Evolutionary conservation across 2,113 vertebrate genomes (phyloP).

Genomic region (Antechinus stuartii): DNA sequence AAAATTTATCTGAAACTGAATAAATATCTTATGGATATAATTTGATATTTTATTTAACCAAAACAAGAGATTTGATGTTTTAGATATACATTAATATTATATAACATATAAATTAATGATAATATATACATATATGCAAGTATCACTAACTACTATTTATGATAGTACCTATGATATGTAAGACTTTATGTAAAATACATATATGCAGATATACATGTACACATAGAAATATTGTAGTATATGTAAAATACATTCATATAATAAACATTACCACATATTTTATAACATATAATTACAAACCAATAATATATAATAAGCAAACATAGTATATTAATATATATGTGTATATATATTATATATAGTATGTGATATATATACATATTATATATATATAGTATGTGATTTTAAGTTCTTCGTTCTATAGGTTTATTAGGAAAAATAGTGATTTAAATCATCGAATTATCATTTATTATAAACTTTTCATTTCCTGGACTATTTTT

Average conservation of each 20-base stretch:
- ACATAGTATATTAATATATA: background rate
- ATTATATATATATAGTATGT: background rate
- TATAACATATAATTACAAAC: no score
- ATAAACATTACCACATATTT: no score
- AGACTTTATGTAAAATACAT: background rate
- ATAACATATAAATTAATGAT: background rate
- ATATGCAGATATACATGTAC: background rate
- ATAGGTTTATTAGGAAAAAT: conserved; percentile 76
- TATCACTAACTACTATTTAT: background rate
- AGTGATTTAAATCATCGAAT: conserved; percentile 60
- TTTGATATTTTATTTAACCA: no score
- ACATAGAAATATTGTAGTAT: no score
- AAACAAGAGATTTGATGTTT: no score
- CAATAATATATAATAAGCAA: no score
- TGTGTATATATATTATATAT: no score
- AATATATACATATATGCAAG: background rate
- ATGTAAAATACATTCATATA: no score
- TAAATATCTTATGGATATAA: background rate
- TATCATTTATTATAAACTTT: conserved; percentile 47
- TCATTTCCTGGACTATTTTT: conserved; percentile 60
- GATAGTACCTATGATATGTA: no score
- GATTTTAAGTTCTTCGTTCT: conserved; percentile 74
- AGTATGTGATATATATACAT: conserved; percentile 40
- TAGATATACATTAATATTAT: no score
- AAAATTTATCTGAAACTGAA: background rate